Percentiles rank a stretch among this genome's conserved stretches.
phyloP scores from a whole-genome alignment of 1,140 invertebrate species.

The Anoplolepis gracilipes region DNA sequence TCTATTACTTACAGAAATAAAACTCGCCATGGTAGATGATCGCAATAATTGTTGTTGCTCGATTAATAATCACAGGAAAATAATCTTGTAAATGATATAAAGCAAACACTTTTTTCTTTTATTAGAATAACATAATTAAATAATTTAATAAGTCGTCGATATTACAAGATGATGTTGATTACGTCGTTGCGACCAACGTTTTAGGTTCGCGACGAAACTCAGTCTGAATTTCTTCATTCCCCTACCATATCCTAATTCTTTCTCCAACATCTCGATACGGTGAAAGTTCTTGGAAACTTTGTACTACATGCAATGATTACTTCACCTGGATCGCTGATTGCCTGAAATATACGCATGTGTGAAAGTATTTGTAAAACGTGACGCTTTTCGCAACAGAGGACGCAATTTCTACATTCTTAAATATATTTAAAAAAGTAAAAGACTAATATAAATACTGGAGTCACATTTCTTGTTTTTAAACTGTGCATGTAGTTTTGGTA shows the following conservation, averaged over 20 bases:
- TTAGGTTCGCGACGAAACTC: not conserved
- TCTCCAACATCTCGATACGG: constrained; percentile 12
- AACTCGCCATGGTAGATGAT: constrained; percentile 41
- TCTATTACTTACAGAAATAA: constrained; percentile 55
- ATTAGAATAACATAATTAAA: not conserved
- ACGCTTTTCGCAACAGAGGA: not conserved
- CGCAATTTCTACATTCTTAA: not conserved
- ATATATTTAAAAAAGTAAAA: not conserved
- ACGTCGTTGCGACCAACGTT: not conserved
- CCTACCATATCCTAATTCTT: constrained; percentile 28
- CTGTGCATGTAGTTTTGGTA: no score
- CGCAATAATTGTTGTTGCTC: not conserved
- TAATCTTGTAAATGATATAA: constrained; percentile 12
- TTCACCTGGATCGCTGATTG: not conserved
- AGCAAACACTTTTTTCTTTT: not conserved
- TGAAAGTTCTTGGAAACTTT: constrained; percentile 64
- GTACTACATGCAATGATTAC: constrained; percentile 24
- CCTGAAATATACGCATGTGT: not conserved
- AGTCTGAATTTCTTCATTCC: constrained; percentile 21
- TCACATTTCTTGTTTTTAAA: not conserved
- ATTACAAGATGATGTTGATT: not conserved
- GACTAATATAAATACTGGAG: not conserved
- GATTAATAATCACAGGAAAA: not conserved
- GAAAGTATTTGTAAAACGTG: constrained; percentile 3
- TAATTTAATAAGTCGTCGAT: not conserved